Evolutionary conservation across 1,140 invertebrate species (phyloP), one percentile per base, ranked within the genome.

Genomic region (Trachymyrmex septentrionalis): DNA sequence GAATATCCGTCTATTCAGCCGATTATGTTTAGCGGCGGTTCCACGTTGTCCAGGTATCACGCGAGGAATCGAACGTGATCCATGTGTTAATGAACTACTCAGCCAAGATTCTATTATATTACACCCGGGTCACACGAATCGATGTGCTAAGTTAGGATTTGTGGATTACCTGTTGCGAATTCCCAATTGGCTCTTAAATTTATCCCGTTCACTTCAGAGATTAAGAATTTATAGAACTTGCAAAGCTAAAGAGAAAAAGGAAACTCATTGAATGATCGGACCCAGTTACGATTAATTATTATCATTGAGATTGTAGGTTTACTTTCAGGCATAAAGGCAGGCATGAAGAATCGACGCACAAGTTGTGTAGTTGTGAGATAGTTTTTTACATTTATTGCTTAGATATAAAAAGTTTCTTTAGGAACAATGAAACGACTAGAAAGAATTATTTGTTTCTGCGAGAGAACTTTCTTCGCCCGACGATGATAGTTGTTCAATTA

Each of bases 1-100:
- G 90, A 88, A 91, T 91, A 89, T 90, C 89, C 87, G 90, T 91
- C 86, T 84, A 91, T 91, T 91, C 90, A 87, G 64, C 80, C 85
- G 66, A 72, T 55, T 80, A 64, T 91, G 89, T 90, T 90, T 90
- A 91, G 82, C 34, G 73, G 30, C 24, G 72, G 59, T 78, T 87
- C 67, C 30, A 63, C 30, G 14, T 14, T n/a, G 27, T 69, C n/a
- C 59, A 50, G 57, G 64, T 73, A 86, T 53, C 81, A 61, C 81
- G 82, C 50, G 77, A 84, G 89, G 72, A 90, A 90, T 85, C 63
- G 76, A 71, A 90, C 89, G 89, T 86, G 89, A 90, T 55, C 71
- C 27, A 48, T 34, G 64, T 87, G 69, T 69, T 90, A 90, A 90
- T 87, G 34, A 72, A 53, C 85, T 14, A 6, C 5, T 24, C 48